These are phyloP conservation scores for Andricus curvator DNA, from an alignment of 2,888 invertebrate species.

Conservation along the genomic window DNA sequence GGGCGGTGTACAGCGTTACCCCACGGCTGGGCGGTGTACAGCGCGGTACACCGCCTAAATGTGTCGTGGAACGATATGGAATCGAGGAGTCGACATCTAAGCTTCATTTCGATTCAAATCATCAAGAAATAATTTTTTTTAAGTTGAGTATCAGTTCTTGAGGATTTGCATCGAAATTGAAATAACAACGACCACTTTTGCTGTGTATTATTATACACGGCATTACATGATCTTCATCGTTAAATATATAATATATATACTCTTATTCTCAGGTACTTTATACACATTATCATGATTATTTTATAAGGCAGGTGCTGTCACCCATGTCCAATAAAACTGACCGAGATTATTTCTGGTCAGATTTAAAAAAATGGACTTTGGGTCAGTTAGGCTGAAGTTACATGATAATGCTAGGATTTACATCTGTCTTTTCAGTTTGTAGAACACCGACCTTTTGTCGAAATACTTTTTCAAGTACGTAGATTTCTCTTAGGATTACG, in stretches of 20 bases:
- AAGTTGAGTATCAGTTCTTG: not conserved
- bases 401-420: slow-evolving; percentile 30
- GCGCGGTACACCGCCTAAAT: too few species aligned
- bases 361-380: slow-evolving; percentile 19
- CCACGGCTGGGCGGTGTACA: too few species aligned
- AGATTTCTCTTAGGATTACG: slow-evolving; percentile 21
- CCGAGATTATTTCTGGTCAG: slow-evolving; percentile 4
- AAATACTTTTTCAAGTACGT: slow-evolving; percentile 18
- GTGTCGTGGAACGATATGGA: too few species aligned
- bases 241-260: slow-evolving; percentile 56
- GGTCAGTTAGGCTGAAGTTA: slow-evolving; percentile 11
- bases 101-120: slow-evolving; percentile 10
- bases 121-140: not conserved
- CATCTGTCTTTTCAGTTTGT: slow-evolving; percentile 36
- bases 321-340: slow-evolving; percentile 21
- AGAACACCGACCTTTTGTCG: not conserved
- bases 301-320: slow-evolving; percentile 64
- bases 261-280: slow-evolving; percentile 76
- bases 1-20: too few species aligned
- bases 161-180: slow-evolving; percentile 10
- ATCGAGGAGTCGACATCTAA: not conserved
- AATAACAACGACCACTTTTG: slow-evolving; percentile 36
- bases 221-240: slow-evolving; percentile 40
- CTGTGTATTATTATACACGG: slow-evolving; percentile 45
- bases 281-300: slow-evolving; percentile 74